Evolutionary conservation across 2,113 vertebrate species (phyloP).

Genomic region (Silurus asotus): DNA sequence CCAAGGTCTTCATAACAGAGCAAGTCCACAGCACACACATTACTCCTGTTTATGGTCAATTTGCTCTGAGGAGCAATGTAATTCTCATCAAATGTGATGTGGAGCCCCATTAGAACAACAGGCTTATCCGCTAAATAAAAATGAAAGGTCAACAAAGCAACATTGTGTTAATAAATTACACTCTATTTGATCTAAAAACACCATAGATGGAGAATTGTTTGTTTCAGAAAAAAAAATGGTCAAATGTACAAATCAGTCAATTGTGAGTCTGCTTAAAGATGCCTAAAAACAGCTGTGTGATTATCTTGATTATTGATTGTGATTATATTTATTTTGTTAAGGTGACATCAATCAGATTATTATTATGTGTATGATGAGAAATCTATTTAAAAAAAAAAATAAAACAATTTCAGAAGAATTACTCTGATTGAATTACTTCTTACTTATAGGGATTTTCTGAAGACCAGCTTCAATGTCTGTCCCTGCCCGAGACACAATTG

Average conservation of each 20-base stretch:
- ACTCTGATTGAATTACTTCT: not conserved
- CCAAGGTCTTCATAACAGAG: constrained; percentile 12
- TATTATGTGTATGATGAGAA: not conserved
- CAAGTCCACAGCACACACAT: not conserved
- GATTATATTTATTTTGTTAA: not conserved
- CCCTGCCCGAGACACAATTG: constrained; percentile 7
- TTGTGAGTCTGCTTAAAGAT: not conserved
- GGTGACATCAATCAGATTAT: not conserved
- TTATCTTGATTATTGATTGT: too few species aligned
- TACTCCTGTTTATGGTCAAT: not conserved
- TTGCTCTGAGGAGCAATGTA: not conserved
- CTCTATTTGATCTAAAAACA: not conserved
- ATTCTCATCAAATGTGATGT: constrained; percentile 20
- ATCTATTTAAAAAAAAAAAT: too few species aligned
- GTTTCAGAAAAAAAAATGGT: not conserved
- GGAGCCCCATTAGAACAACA: constrained; percentile 4
- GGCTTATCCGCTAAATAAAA: not conserved
- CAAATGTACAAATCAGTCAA: not conserved
- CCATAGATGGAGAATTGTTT: not conserved
- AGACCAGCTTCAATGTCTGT: constrained; percentile 19
- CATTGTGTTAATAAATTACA: not conserved
- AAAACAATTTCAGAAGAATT: too few species aligned
- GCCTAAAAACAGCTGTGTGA: not conserved
- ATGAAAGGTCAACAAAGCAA: not conserved
- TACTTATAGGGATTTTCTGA: constrained; percentile 8